A percentile compares a stretch with the other conserved stretches of the same genome.
Evolutionary conservation across 92 coral and sea anemone species (phyloP).

Genomic region (Plumapathes pennacea): DNA sequence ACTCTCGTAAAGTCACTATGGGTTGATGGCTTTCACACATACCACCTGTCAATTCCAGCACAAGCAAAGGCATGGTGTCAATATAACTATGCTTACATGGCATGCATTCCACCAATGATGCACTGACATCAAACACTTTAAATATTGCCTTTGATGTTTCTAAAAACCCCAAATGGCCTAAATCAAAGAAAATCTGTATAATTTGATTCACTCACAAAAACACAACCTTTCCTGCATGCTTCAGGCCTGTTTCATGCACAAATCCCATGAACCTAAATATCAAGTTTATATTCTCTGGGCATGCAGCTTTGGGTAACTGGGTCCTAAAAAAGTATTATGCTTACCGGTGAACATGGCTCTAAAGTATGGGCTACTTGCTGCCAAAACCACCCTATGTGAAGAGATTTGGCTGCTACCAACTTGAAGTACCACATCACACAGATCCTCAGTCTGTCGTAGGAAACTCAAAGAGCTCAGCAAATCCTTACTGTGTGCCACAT

Average conservation of each 20-base stretch:
- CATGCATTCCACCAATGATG: no score
- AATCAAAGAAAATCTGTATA: no score
- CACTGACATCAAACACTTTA: no score
- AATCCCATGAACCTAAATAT: no score
- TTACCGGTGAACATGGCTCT: slow-evolving; percentile 98
- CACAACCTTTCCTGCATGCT: no score
- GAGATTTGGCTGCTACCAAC: slow-evolving; percentile 69
- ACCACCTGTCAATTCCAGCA: slow-evolving; percentile 54
- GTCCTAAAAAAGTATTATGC: background rate
- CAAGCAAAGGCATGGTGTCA: background rate
- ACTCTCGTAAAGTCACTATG: slow-evolving; percentile 79
- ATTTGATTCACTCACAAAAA: no score
- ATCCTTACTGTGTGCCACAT: slow-evolving; percentile 81
- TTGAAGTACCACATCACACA: slow-evolving; percentile 81
- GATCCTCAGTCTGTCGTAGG: slow-evolving; percentile 85
- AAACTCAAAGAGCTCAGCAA: slow-evolving; percentile 61
- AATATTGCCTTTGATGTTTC: no score
- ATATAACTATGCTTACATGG: no score
- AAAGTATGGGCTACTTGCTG: slow-evolving; percentile 93
- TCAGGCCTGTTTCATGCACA: no score
- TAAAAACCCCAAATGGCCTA: no score
- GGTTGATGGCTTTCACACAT: slow-evolving; percentile 81
- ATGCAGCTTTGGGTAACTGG: no score
- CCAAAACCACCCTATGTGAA: slow-evolving; percentile 86
- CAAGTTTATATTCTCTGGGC: no score